phyloP scores from a whole-genome alignment of 2,113 vertebrate species.

The Lophius piscatorius region DNA sequence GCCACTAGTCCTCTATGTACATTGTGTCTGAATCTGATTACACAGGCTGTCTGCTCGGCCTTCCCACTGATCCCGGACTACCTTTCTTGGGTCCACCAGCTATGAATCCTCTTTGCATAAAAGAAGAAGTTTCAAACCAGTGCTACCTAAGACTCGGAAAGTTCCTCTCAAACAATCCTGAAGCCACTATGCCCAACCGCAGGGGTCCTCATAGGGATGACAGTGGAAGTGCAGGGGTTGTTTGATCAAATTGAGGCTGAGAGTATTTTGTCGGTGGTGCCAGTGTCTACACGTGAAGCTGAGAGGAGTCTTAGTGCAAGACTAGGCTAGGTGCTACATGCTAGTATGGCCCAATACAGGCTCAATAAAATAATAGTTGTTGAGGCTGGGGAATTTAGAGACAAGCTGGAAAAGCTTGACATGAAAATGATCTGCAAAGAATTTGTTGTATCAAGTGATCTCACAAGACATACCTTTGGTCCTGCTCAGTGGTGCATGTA shows the following conservation, averaged over 20 bases:
- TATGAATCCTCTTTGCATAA: neutral
- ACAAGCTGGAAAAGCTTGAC: neutral
- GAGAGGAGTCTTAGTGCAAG: neutral
- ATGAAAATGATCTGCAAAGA: no score
- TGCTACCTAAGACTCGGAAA: neutral
- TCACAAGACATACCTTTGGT: no score
- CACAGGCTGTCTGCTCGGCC: neutral
- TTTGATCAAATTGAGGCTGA: neutral
- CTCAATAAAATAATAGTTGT: neutral
- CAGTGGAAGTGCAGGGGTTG: neutral
- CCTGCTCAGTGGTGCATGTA: no score
- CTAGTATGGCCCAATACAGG: neutral
- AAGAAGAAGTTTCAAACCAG: neutral
- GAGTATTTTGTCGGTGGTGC: neutral
- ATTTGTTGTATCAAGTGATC: no score
- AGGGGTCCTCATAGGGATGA: neutral
- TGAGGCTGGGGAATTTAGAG: no score
- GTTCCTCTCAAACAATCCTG: neutral
- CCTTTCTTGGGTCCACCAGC: slow-evolving; percentile 4
- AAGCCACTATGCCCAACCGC: neutral
- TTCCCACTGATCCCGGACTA: neutral
- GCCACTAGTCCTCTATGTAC: neutral
- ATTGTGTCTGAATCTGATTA: neutral
- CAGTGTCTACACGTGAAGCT: neutral
- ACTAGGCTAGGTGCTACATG: neutral